Conservation (phyloP, 1,140 invertebrate species). For the Temnothorax curvispinosus region DNA sequence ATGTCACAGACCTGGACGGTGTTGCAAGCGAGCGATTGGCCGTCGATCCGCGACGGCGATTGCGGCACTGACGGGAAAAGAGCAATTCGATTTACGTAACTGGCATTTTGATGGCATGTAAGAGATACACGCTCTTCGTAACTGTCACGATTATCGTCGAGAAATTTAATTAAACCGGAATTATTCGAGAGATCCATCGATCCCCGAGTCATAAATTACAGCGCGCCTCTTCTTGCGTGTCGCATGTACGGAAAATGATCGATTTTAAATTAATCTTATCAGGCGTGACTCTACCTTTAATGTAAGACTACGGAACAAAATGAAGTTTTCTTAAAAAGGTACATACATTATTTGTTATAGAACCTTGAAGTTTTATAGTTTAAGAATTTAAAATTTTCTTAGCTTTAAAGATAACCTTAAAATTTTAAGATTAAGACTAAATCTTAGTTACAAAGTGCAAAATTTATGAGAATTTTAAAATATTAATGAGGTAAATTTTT, state of each 20-base stretch:
- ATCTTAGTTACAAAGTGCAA: not conserved
- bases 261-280: slow-evolving; percentile 36
- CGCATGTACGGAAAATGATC: slow-evolving; percentile 31
- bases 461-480: not conserved
- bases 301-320: not conserved
- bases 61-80: slow-evolving; percentile 29
- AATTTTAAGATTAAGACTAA: not conserved
- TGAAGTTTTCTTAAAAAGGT: not conserved
- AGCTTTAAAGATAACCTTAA: no score
- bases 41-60: slow-evolving; percentile 22
- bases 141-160: slow-evolving; percentile 58
- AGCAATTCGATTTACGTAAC: slow-evolving; percentile 60
- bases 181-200: slow-evolving; percentile 43
- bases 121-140: slow-evolving; percentile 56
- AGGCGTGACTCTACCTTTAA: not conserved
- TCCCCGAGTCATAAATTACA: slow-evolving; percentile 47
- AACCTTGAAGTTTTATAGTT: not conserved
- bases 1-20: slow-evolving; percentile 32
- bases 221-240: not conserved
- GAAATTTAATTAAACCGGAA: slow-evolving; percentile 62
- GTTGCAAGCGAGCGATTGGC: slow-evolving; percentile 46
- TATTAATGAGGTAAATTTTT: not conserved
- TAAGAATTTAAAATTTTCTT: not conserved
- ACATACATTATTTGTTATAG: not conserved
- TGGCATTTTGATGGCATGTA: slow-evolving; percentile 60